Percentiles rank a stretch among this genome's conserved stretches.
phyloP scores from a whole-genome alignment of 2,888 invertebrate genomes.

The Byasa hedistus region DNA sequence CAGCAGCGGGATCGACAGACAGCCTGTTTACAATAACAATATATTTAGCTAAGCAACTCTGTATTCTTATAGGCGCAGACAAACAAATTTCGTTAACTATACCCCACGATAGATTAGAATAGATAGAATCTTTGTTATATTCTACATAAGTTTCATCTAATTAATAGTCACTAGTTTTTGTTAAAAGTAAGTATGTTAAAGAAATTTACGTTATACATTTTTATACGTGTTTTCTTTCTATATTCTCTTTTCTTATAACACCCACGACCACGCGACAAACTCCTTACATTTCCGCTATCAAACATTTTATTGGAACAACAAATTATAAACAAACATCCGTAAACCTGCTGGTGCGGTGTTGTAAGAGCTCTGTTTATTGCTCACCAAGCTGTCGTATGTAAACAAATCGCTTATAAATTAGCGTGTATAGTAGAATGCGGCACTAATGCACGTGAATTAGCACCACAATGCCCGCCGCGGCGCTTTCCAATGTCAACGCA shows the following conservation, averaged over 20 bases:
- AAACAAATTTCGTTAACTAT: too few species aligned
- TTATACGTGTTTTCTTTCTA: background rate
- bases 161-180: too few species aligned
- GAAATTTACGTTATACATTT: too few species aligned
- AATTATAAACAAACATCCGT: constrained; percentile 15
- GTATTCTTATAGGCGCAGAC: too few species aligned
- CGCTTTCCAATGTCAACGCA: constrained; percentile 68
- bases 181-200: too few species aligned
- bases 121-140: too few species aligned
- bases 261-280: background rate
- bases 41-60: too few species aligned
- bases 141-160: too few species aligned
- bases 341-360: background rate
- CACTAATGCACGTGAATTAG: constrained; percentile 43
- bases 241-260: background rate
- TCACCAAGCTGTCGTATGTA: constrained; percentile 25
- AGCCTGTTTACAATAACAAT: too few species aligned
- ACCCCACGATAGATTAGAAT: too few species aligned
- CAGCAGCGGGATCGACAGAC: too few species aligned
- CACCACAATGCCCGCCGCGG: constrained; percentile 49
- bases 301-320: constrained; percentile 13
- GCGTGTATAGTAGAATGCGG: constrained; percentile 26
- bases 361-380: constrained; percentile 15
- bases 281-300: constrained; percentile 3
- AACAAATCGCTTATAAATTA: constrained; percentile 36